Conservation (phyloP, 2,888 invertebrate species). For the Periphyllus acericola region DNA sequence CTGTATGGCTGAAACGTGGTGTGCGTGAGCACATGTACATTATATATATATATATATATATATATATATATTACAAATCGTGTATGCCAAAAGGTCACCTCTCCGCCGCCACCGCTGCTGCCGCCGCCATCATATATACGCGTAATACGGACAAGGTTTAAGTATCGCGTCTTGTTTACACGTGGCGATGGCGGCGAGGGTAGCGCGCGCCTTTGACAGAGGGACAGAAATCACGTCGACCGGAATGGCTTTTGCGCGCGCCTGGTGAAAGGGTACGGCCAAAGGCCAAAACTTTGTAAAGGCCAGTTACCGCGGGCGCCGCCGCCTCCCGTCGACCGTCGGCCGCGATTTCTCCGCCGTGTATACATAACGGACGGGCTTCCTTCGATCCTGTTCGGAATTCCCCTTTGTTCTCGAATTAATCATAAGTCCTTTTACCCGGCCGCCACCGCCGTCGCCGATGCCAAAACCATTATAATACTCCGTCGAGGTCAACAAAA, state of each 20-base stretch:
- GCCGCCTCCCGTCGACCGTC: neutral
- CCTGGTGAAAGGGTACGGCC: conserved; percentile 46
- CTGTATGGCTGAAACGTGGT: neutral
- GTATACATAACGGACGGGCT: neutral
- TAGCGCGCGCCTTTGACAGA: conserved; percentile 25
- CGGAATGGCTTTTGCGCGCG: conserved; percentile 59
- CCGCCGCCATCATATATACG: neutral
- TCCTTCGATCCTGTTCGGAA: conserved; percentile 37
- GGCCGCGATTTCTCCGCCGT: neutral
- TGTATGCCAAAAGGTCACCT: neutral
- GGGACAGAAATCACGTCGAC: conserved; percentile 59
- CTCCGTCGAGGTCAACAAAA: neutral
- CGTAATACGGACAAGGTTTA: conserved; percentile 11
- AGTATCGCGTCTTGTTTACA: conserved; percentile 18
- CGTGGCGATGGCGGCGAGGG: neutral
- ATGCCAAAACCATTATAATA: neutral
- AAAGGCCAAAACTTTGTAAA: conserved; percentile 62
- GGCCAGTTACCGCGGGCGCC: conserved; percentile 49
- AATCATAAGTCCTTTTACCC: conserved; percentile 39
- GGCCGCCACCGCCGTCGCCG: neutral
- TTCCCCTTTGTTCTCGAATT: conserved; percentile 33
- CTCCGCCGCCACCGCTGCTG: neutral
- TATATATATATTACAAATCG: neutral
- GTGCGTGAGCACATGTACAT: neutral
- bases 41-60: neutral